A percentile compares a stretch with the other conserved stretches of the same genome.
Conservation (phyloP, 1,140 invertebrate species). For the Nilaparvata lugens region DNA sequence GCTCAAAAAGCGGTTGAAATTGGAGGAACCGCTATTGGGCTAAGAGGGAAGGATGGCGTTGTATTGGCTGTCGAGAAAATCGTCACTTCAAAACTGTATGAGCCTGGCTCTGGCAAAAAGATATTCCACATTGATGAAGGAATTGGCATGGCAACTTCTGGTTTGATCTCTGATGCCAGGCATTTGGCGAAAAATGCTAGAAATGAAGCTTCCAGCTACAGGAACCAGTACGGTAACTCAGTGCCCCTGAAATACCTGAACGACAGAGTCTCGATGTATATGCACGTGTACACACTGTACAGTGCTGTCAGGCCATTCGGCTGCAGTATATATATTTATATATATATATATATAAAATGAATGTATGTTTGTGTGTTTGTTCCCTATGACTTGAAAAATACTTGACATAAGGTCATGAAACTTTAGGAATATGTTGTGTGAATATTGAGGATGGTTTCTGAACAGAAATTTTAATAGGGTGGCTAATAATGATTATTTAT, state of each 20-base stretch:
- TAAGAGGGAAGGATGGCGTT: slow-evolving; percentile 92
- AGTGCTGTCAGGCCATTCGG: slow-evolving; percentile 93
- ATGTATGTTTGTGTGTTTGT: too few relatives aligned
- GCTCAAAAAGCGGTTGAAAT: slow-evolving; percentile 99
- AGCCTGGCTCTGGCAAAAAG: slow-evolving; percentile 85
- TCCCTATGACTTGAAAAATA: too few relatives aligned
- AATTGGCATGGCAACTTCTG: slow-evolving; percentile 88
- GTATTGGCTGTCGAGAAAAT: slow-evolving; percentile 98
- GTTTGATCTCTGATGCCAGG: too few relatives aligned
- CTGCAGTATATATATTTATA: too few relatives aligned
- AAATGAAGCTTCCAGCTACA: too few relatives aligned
- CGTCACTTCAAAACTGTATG: slow-evolving; percentile 93
- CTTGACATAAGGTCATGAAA: too few relatives aligned
- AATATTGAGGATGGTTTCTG: too few relatives aligned
- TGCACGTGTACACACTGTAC: slow-evolving; percentile 95
- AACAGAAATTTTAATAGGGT: too few relatives aligned
- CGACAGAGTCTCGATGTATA: slow-evolving; percentile 87
- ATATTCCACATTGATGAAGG: slow-evolving; percentile 92
- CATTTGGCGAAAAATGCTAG: too few relatives aligned
- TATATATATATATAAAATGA: too few relatives aligned
- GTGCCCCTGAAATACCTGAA: slow-evolving; percentile 88
- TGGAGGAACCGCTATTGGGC: slow-evolving; percentile 91
- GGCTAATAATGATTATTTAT: too few relatives aligned
- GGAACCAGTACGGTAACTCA: slow-evolving; percentile 71
- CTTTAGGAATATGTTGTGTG: too few relatives aligned